These are phyloP conservation scores for Drosophila auraria DNA, from an alignment of 1,140 invertebrate genomes.

Conservation along the genomic window DNA sequence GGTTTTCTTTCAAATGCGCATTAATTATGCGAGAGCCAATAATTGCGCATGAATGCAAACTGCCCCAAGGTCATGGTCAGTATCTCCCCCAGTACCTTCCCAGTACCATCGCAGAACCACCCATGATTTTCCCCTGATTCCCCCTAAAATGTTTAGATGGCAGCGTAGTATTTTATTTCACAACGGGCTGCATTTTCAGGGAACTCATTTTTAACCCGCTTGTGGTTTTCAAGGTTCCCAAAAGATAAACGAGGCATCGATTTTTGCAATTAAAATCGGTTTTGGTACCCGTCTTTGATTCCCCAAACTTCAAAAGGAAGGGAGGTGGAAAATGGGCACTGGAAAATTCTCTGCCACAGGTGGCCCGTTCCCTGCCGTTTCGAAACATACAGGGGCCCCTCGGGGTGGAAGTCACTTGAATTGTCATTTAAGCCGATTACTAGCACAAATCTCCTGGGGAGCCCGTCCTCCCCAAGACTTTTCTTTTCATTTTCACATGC, in stretches of 20 bases:
- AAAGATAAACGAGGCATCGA: constrained; percentile 25
- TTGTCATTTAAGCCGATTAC: constrained; percentile 77
- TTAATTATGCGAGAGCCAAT: constrained; percentile 51
- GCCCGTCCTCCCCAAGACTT: neutral
- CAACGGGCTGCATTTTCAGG: constrained; percentile 27
- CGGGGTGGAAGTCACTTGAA: constrained; percentile 38
- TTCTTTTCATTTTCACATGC: neutral
- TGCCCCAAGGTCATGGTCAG: constrained; percentile 45
- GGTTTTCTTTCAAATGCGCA: constrained; percentile 52
- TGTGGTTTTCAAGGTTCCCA: constrained; percentile 34
- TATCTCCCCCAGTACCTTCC: neutral
- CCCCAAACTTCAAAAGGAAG: constrained; percentile 35
- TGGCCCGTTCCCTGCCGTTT: constrained; percentile 35
- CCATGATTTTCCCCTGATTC: neutral
- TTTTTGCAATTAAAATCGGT: constrained; percentile 54
- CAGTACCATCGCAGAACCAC: too few relatives aligned
- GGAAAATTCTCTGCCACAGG: constrained; percentile 24
- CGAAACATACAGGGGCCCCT: constrained; percentile 24
- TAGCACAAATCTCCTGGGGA: constrained; percentile 52
- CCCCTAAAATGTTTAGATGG: constrained; percentile 3
- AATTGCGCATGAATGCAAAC: constrained; percentile 59
- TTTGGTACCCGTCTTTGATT: constrained; percentile 1
- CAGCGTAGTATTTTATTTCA: constrained; percentile 9
- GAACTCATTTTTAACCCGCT: constrained; percentile 40
- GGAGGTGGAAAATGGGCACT: neutral